Conservation (phyloP, 2,888 invertebrate genomes). For the Petrolisthes manimaculis region DNA sequence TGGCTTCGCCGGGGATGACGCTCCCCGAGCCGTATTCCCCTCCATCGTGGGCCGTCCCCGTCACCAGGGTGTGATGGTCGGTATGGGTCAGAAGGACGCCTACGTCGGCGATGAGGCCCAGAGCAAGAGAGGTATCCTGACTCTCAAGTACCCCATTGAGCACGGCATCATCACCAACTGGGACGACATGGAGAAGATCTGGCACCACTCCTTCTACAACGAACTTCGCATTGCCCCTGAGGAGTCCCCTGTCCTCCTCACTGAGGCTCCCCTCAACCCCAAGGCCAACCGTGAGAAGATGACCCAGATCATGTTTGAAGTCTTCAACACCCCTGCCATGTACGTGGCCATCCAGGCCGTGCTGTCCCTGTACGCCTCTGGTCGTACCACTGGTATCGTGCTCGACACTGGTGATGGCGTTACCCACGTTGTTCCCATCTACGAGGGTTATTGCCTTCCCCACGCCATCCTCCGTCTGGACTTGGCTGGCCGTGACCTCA, state of each 20-base stretch:
- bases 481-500: slow-evolving; percentile 95
- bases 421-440: slow-evolving; percentile 95
- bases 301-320: slow-evolving; percentile 76
- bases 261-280: slow-evolving; percentile 93
- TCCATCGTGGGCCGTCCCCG: slow-evolving; percentile 70
- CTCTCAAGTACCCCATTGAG: slow-evolving; percentile 74
- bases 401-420: slow-evolving; percentile 96
- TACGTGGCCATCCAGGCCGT: slow-evolving; percentile 95
- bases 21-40: not conserved
- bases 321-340: slow-evolving; percentile 75
- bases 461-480: slow-evolving; percentile 97
- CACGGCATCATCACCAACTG: slow-evolving; percentile 84
- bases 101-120: slow-evolving; percentile 97
- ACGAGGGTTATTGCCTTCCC: slow-evolving; percentile 91
- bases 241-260: slow-evolving; percentile 69
- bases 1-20: slow-evolving; percentile 81
- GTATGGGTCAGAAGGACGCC: slow-evolving; percentile 97
- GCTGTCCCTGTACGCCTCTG: slow-evolving; percentile 91
- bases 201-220: slow-evolving; percentile 99
- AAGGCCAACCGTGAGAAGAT: slow-evolving; percentile 96
- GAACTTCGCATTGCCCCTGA: slow-evolving; percentile 78
- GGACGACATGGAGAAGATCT: slow-evolving; percentile 99
- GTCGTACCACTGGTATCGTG: slow-evolving; percentile 96
- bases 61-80: slow-evolving; percentile 86
- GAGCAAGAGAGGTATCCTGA: slow-evolving; percentile 84